Evolutionary conservation across 2,888 invertebrate genomes (phyloP), one percentile per base, ranked within the genome.

Genomic region (Altica lythri): DNA sequence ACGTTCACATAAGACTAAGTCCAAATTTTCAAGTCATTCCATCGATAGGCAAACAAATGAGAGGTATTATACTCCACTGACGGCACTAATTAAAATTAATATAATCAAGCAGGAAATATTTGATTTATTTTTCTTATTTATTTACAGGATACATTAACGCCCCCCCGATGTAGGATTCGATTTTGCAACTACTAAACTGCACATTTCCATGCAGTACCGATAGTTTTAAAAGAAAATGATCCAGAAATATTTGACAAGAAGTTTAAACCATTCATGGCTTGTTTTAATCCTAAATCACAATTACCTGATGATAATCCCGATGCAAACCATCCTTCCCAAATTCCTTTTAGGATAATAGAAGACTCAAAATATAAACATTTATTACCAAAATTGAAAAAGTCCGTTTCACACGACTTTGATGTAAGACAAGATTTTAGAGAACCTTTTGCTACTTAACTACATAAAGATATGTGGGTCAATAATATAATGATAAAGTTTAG

Each of bases 381-480:
- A n/a, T 14, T 22, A 14, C 35, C 50, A 10, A 45, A 43, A 43
- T 14, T 55, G 19, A 10, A 34, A 9, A 38, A 51, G 29, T 51
- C 51, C 1, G 19, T 30, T 2, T n/a, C 13, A 22, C 10, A 29
- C 1, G 45, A 27, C 25, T 27, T 18, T 3, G 17, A 17, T 2
- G 3, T 14, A 1, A 44, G 16, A 6, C 19, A 50, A 1, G 17
- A 40, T 3, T 46, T 50, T 29, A 55, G 45, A 6, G 79, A 79
- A 35, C 77, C 78, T 0, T 84, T 79, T 70, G 75, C 76, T 1
- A 78, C 81, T 0, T 72, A 83, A 10, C 72, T 75, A 2, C 84
- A 84, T 55, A 72, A 74, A 2, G 84, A 84, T 66, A 73, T 80
- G 40, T 84, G 83, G 84, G 78, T 79, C n/a, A 83, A 83, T 64